Evolutionary conservation across 2,888 invertebrate genomes (phyloP).

Genomic region (Lydus trimaculatus): DNA sequence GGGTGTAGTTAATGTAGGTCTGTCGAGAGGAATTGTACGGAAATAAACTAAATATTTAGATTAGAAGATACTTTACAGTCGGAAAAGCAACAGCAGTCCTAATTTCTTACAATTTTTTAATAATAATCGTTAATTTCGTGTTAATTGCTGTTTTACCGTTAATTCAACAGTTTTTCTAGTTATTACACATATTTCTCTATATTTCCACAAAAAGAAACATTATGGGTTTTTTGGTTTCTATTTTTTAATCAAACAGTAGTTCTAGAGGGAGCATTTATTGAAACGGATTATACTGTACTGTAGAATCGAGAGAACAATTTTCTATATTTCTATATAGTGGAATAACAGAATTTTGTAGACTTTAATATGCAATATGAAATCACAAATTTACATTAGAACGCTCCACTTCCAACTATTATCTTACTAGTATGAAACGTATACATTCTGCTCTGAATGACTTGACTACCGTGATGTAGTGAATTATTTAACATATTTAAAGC

Average conservation of each 20-base stretch:
- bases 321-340: neutral
- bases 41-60: slow-evolving; percentile 8
- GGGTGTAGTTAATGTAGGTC: neutral
- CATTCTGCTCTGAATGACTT: slow-evolving; percentile 1
- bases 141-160: neutral
- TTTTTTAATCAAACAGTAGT: neutral
- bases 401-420: slow-evolving; percentile 14
- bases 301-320: slow-evolving; percentile 1
- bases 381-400: slow-evolving; percentile 14
- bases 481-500: slow-evolving; percentile 4
- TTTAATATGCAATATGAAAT: slow-evolving; percentile 15
- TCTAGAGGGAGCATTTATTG: neutral
- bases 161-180: neutral
- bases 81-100: neutral
- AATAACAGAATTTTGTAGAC: slow-evolving; percentile 10
- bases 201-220: neutral
- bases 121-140: no score
- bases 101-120: neutral
- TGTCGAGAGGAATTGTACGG: neutral
- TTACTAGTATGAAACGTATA: slow-evolving; percentile 6
- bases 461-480: slow-evolving; percentile 10
- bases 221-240: neutral
- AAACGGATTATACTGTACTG: neutral
- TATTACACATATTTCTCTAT: neutral
- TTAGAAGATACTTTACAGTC: neutral